Evolutionary conservation across 1,140 invertebrate genomes (phyloP), one percentile per base, ranked within the genome.

Genomic region (Planococcus citri): DNA sequence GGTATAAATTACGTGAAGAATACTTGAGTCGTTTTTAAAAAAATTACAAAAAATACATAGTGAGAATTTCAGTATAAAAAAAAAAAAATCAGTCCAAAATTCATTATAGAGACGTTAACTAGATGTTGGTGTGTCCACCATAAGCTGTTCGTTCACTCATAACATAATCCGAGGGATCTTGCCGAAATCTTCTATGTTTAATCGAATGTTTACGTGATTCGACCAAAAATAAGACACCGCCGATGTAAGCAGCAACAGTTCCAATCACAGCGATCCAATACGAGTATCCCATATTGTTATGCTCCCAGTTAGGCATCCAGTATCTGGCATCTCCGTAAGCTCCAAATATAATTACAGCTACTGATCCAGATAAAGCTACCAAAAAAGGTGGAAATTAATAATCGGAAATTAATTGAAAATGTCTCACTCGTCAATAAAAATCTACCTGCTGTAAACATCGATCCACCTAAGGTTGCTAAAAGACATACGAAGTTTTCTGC

Each of bases 251-350:
- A 27, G 61, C 27, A 27, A 72, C 70, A n/a, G 69, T 70, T 58
- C 91, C 91, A 20, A 95, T 79, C 10, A 90, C 88, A 38, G 85
- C 92, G 21, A 97, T 79, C 4, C 90, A 94, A 80, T 87, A 98
- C 1, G 93, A 93, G 94, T 94, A 98, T 1, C 93, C 88, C n/a
- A 97, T 83, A 76, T 93, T 88, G 79, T 97, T 97, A 75, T 95
- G 91, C 74, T 97, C 92, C 85, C 94, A 96, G 75, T 95, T 86
- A 0, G 94, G 95, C 90, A 97, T 95, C 94, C 95, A 98, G 75
- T 92, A 90, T 25, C 94, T 80, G 1, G 91, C 87, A 79, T 97
- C 92, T 12, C 93, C 94, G 75, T 87, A 83, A 0, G 87, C 86
- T 27, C 94, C 95, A 81, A 97, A 97, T 25, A 88, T 84, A 38